These are phyloP conservation scores for Nesoenas mayeri DNA, from an alignment of 2,113 vertebrate species.

Conservation along the genomic window DNA sequence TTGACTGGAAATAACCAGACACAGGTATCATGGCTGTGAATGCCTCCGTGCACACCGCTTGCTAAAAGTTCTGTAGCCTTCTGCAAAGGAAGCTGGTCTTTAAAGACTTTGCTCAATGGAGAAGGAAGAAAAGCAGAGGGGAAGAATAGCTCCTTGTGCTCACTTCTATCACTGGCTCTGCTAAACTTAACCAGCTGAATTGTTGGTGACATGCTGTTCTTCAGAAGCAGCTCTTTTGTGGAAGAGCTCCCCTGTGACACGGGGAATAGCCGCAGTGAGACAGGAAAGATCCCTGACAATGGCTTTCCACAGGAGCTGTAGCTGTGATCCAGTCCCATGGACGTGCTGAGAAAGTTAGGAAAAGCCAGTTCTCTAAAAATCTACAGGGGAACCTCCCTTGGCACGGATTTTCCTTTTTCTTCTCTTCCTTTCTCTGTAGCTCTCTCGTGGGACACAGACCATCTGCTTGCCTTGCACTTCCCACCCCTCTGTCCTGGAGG, in stretches of 20 bases:
- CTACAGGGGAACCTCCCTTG: neutral
- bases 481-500: neutral
- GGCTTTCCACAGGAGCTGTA: neutral
- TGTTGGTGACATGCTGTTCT: conserved; percentile 17
- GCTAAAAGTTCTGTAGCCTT: conserved; percentile 41
- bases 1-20: conserved; percentile 73
- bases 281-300: neutral
- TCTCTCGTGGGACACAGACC: neutral
- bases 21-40: conserved; percentile 59
- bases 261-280: neutral
- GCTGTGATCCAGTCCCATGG: neutral
- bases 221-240: conserved; percentile 57
- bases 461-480: neutral
- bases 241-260: neutral
- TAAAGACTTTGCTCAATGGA: conserved; percentile 32
- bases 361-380: neutral
- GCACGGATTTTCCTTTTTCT: neutral
- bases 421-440: neutral
- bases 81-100: conserved; percentile 35
- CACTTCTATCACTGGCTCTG: conserved; percentile 40
- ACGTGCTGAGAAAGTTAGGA: rapidly evolving
- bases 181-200: neutral
- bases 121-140: conserved; percentile 48
- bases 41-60: conserved; percentile 35
- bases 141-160: conserved; percentile 52